These are phyloP conservation scores for Venusia cambrica DNA, from an alignment of 2,888 invertebrate species.

Conservation along the genomic window DNA sequence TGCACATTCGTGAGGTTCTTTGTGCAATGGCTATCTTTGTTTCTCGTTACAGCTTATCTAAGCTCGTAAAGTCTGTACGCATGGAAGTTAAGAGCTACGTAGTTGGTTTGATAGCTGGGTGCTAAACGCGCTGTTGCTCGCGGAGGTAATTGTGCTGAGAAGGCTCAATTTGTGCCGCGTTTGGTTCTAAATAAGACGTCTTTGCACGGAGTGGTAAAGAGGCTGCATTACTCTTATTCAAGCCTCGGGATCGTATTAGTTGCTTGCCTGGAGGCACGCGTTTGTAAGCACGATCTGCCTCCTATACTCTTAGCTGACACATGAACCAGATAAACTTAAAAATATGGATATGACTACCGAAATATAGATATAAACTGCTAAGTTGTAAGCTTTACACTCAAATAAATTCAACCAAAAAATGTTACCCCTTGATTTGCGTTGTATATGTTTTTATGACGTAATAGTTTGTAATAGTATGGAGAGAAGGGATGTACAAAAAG, in stretches of 20 bases:
- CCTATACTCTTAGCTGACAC: too few relatives aligned
- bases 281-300: slow-evolving; percentile 42
- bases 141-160: slow-evolving; percentile 71
- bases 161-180: slow-evolving; percentile 72
- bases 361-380: too few relatives aligned
- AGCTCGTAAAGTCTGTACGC: slow-evolving; percentile 38
- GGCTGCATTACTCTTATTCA: slow-evolving; percentile 71
- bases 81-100: slow-evolving; percentile 46
- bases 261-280: slow-evolving; percentile 54
- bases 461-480: too few relatives aligned
- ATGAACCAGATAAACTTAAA: too few relatives aligned
- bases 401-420: too few relatives aligned
- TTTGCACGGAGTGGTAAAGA: slow-evolving; percentile 67
- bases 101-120: slow-evolving; percentile 62
- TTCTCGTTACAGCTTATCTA: slow-evolving; percentile 12
- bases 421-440: too few relatives aligned
- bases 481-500: too few relatives aligned
- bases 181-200: slow-evolving; percentile 77
- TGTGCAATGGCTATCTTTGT: slow-evolving; percentile 2
- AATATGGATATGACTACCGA: slow-evolving; percentile 7
- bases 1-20: slow-evolving; percentile 5
- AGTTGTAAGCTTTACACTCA: too few relatives aligned
- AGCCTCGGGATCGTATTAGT: slow-evolving; percentile 67
- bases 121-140: slow-evolving; percentile 59
- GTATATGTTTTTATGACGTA: too few relatives aligned